Evolutionary conservation across 2,113 vertebrate species (phyloP).

Genomic region (Rhadina sibilatrix): DNA sequence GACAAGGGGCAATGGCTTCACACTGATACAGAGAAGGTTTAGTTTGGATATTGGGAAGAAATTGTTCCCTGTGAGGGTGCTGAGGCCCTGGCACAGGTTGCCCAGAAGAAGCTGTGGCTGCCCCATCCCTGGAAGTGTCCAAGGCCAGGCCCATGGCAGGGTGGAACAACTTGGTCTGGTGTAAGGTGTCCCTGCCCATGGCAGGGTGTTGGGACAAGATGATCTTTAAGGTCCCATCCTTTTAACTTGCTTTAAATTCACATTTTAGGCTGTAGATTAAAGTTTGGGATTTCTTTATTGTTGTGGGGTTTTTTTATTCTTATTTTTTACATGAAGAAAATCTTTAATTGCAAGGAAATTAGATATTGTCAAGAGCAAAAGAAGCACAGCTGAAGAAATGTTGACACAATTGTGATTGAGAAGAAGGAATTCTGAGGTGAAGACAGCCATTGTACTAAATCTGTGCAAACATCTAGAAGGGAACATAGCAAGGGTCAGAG

Average conservation of each 20-base stretch:
- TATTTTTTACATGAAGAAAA: background rate
- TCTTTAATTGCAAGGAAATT: background rate
- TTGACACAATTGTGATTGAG: background rate
- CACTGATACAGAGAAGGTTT: accelerated
- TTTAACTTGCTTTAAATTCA: background rate
- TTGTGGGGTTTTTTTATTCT: accelerated
- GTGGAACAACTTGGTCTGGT: no score
- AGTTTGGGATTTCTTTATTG: background rate
- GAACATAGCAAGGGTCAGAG: background rate
- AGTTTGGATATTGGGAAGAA: accelerated
- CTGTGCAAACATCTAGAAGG: background rate
- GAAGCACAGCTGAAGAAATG: background rate
- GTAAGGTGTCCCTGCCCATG: background rate
- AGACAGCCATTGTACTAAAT: background rate
- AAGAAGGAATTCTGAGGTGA: background rate
- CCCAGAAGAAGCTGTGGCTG: background rate
- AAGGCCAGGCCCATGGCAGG: background rate
- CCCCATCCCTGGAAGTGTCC: accelerated
- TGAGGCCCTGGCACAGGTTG: background rate
- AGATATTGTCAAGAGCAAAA: background rate
- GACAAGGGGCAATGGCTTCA: background rate
- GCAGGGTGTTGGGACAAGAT: accelerated
- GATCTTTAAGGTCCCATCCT: background rate
- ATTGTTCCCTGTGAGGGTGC: accelerated
- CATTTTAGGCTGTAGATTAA: background rate